Conservation (phyloP, 2,113 vertebrate genomes). For the Sceloporus tristichus region DNA sequence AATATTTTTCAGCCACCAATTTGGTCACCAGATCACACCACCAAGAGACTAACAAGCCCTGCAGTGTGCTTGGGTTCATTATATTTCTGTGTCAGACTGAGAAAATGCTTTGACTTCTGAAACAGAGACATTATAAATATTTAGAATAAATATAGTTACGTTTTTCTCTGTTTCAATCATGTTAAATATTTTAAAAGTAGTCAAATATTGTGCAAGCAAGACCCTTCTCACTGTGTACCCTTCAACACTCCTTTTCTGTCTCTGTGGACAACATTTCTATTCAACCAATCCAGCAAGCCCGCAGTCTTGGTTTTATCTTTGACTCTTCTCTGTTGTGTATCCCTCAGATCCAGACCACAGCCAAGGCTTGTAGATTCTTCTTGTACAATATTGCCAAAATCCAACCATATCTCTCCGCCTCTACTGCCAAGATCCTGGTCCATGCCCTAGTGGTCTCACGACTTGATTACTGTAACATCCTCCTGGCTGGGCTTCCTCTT, state of each 20-base stretch:
- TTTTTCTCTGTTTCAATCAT: conserved; percentile 10
- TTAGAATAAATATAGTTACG: conserved; percentile 18
- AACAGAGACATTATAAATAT: conserved; percentile 27
- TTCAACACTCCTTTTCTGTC: background rate
- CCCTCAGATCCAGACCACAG: too few relatives aligned
- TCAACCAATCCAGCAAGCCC: too few relatives aligned
- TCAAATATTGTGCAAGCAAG: background rate
- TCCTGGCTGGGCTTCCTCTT: too few relatives aligned
- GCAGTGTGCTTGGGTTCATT: background rate
- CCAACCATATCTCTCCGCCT: too few relatives aligned
- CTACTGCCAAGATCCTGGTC: too few relatives aligned
- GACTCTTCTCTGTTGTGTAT: too few relatives aligned
- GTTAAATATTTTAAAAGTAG: background rate
- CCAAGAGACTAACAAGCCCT: conserved; percentile 2
- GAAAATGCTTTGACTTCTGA: background rate
- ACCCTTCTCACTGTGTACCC: background rate
- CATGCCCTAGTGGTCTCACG: too few relatives aligned
- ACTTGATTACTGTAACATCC: too few relatives aligned
- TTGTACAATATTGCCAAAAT: too few relatives aligned
- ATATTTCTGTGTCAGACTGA: background rate
- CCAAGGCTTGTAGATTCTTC: too few relatives aligned
- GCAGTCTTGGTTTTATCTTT: too few relatives aligned
- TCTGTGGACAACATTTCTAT: too few relatives aligned
- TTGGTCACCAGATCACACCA: conserved; percentile 3
- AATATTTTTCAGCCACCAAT: conserved; percentile 15